Base-by-base conservation (phyloP, 2,888 invertebrate species). In the Dioctria linearis region DNA sequence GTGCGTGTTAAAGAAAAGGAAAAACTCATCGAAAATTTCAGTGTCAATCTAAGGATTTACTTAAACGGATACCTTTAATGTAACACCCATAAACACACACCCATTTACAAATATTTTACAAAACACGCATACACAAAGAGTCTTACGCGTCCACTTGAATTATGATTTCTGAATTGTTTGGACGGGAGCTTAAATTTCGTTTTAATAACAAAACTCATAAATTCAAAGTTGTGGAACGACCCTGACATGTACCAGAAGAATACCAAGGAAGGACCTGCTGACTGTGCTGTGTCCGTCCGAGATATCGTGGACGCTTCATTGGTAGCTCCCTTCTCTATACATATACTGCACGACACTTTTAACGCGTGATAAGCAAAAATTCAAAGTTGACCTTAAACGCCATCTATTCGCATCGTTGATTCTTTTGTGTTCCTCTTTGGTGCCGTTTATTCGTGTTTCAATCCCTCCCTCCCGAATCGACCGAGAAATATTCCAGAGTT, bases 171-270 rank as follows among this genome's bases (percentile, higher is more conserved):
- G 54, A 6, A 59, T 80, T 61, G 57, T 59, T 79, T 13, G 42
- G 42, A 69, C 66, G 67, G 69, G 49, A 67, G 46, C 59, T 79
- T 75, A 51, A 75, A 81, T 81, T 79, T 75, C 75, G 65, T 81
- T 79, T 81, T 81, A 81, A 81, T 81, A 79, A 79, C 67, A 65
- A 79, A 79, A 79, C 73, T 66, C 78, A 81, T 81, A 81, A 81
- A 81, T 81, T 79, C 78, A 73, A 65, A 54, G 73, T 79, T 81
- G 54, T 81, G 78, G 42, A 69, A n/a, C 54, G 54, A 37, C 25
- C 71, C 71, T 54, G 39, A 11, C 25, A 39, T 54, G 69, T 49
- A 49, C 13, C 40, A 67, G 46, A 46, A 67, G 46, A 46, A 67
- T 67, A 67, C 46, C 43, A 46, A 67, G 67, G 46, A 42, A 46